phyloP scores from a whole-genome alignment of 2,888 invertebrate genomes.

The Clitarchus hookeri region DNA sequence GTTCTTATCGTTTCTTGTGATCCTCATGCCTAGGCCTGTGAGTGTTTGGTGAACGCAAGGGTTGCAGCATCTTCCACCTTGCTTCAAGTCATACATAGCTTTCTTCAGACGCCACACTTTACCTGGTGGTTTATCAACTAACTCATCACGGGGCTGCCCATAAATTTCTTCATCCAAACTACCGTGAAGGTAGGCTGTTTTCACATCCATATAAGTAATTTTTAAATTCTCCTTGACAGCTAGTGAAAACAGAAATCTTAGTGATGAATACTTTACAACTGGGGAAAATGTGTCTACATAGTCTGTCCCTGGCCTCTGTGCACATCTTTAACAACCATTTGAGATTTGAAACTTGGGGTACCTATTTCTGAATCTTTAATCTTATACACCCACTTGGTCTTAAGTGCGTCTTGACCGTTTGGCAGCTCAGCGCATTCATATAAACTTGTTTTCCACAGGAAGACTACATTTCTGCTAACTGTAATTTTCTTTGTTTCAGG shows the following conservation, averaged over 20 bases:
- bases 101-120: not conserved
- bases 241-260: not conserved
- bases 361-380: not conserved
- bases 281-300: not conserved
- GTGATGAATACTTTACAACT: not conserved
- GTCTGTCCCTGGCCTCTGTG: not conserved
- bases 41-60: not conserved
- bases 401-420: not conserved
- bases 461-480: not conserved
- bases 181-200: not conserved
- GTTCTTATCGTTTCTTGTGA: not conserved
- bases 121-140: not conserved
- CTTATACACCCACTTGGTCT: not conserved
- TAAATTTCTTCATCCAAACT: not conserved
- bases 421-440: not conserved
- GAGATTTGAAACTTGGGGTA: not conserved
- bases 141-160: not conserved
- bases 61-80: conserved; percentile 17
- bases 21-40: not conserved
- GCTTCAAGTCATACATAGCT: not conserved
- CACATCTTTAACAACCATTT: not conserved
- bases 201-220: not conserved
- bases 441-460: not conserved
- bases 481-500: too few species aligned
- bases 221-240: not conserved